Evolutionary conservation across 1,140 invertebrate genomes (phyloP).

Genomic region (Gryllus bimaculatus): DNA sequence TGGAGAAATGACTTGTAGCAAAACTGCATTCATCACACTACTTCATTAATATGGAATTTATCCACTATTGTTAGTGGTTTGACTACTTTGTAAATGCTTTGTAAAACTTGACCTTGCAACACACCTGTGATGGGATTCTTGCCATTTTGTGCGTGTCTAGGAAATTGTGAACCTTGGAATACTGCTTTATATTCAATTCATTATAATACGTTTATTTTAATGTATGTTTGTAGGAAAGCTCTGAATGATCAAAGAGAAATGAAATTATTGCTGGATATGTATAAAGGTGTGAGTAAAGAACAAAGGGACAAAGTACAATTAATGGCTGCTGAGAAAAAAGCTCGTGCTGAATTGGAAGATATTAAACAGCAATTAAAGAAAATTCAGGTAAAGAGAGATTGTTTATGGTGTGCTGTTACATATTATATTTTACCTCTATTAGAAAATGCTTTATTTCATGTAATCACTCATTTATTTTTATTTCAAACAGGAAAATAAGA

Average conservation of each 20-base stretch:
- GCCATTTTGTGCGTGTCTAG: too few relatives aligned
- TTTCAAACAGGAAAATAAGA: constrained; percentile 68
- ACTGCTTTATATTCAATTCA: too few relatives aligned
- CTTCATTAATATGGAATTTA: too few relatives aligned
- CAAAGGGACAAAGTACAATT: constrained; percentile 91
- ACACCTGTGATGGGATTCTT: too few relatives aligned
- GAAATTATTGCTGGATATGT: constrained; percentile 92
- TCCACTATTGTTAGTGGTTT: too few relatives aligned
- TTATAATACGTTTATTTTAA: background rate
- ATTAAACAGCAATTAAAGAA: constrained; percentile 74
- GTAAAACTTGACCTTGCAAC: too few relatives aligned
- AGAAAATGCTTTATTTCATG: background rate
- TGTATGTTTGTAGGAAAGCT: constrained; percentile 59
- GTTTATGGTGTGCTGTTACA: background rate
- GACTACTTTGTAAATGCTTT: too few relatives aligned
- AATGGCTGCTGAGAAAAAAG: constrained; percentile 90
- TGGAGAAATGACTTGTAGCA: too few relatives aligned
- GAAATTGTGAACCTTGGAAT: too few relatives aligned
- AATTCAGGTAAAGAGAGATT: constrained; percentile 47
- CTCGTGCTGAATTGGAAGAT: constrained; percentile 81
- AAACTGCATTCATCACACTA: too few relatives aligned
- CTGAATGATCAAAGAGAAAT: constrained; percentile 85
- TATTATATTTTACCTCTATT: background rate
- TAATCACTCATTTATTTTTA: background rate
- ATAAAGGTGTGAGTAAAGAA: constrained; percentile 93